Conservation (phyloP, 2,113 vertebrate species). For the Salvelinus fontinalis region DNA sequence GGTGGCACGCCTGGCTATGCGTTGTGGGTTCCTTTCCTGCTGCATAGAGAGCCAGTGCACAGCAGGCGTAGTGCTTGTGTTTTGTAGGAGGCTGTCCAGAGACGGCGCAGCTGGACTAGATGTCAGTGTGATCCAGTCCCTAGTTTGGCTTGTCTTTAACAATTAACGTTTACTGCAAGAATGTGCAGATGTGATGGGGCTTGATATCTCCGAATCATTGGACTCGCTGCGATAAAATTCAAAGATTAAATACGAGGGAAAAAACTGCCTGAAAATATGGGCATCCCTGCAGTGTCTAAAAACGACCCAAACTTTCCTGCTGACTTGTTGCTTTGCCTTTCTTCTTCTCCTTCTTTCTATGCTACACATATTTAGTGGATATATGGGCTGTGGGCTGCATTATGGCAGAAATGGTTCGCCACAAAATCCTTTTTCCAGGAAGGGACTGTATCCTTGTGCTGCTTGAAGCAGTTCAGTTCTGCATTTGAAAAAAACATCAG, state of each 20-base stretch:
- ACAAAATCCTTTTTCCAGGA: slow-evolving; percentile 87
- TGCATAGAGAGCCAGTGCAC: slow-evolving; percentile 39
- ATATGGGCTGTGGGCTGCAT: slow-evolving; percentile 99
- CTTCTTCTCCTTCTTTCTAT: slow-evolving; percentile 81
- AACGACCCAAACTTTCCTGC: slow-evolving; percentile 65
- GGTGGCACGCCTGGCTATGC: slow-evolving; percentile 50
- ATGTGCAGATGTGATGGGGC: background rate
- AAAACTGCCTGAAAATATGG: background rate
- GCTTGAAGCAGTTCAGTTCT: slow-evolving; percentile 61
- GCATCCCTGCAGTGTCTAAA: slow-evolving; percentile 11
- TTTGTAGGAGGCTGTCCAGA: slow-evolving; percentile 49
- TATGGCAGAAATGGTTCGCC: slow-evolving; percentile 92
- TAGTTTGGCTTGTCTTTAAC: slow-evolving; percentile 33
- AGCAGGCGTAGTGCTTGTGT: slow-evolving; percentile 55
- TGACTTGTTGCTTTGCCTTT: slow-evolving; percentile 80
- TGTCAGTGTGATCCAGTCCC: slow-evolving; percentile 21
- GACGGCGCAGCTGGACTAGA: slow-evolving; percentile 26
- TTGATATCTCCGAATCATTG: background rate
- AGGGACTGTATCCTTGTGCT: slow-evolving; percentile 87
- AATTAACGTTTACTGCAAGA: slow-evolving; percentile 10
- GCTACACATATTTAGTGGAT: slow-evolving; percentile 95
- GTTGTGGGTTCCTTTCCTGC: slow-evolving; percentile 54
- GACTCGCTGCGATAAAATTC: background rate
- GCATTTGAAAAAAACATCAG: slow-evolving; percentile 22
- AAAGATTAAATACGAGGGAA: background rate